Evolutionary conservation across 2,797 vertebrate species (phyloP).

Genomic region (Cossypha dichroa): DNA sequence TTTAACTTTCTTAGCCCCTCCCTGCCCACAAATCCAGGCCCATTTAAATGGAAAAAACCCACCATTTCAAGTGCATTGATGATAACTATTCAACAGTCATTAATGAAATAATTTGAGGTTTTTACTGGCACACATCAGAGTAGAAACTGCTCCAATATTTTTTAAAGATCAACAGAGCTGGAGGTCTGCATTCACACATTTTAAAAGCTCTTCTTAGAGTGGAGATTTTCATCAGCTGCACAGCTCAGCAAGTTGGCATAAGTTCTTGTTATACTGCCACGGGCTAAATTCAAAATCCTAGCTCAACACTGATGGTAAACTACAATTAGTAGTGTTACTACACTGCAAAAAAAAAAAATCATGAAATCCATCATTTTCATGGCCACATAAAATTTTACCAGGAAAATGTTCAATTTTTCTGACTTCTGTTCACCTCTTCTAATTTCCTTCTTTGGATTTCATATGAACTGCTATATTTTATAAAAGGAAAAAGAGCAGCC

Average conservation of each 20-base stretch:
- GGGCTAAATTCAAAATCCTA: conserved; percentile 17
- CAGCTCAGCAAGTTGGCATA: conserved; percentile 1
- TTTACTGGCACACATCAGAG: background rate
- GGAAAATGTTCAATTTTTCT: background rate
- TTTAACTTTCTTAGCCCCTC: background rate
- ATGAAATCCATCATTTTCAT: background rate
- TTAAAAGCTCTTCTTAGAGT: background rate
- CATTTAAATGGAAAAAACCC: background rate
- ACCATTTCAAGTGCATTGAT: background rate
- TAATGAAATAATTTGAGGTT: background rate
- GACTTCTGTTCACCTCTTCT: background rate
- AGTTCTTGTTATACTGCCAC: background rate
- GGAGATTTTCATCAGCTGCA: conserved; percentile 2
- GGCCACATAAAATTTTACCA: background rate
- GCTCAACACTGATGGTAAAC: background rate
- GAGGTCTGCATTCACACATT: background rate
- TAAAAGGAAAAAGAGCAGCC: background rate
- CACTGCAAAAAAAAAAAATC: background rate
- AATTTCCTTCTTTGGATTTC: background rate
- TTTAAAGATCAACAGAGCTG: background rate
- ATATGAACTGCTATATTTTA: background rate
- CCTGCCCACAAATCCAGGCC: background rate
- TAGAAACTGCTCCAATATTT: background rate
- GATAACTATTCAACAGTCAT: background rate
- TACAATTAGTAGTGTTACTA: background rate